Base-by-base conservation (phyloP, 2,113 vertebrate genomes). In the Syrrhaptes paradoxus region DNA sequence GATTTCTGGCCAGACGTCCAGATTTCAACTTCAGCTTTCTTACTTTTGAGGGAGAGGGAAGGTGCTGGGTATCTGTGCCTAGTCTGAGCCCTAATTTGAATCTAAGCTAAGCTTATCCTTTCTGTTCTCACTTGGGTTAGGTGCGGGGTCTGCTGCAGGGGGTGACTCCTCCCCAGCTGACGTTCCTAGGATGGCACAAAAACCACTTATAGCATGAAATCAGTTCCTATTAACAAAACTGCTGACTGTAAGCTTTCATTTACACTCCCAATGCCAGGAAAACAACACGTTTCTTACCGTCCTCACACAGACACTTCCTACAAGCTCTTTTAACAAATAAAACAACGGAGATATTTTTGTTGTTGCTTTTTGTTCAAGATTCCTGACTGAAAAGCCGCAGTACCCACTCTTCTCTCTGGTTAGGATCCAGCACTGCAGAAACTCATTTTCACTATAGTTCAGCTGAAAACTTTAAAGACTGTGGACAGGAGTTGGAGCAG, bases 401-500 rank as follows among this genome's bases (percentile, higher is more conserved):
- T 94, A 74, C 71, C 89, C 73, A 18, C 85, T 86, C 45, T 91
- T 82, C 58, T 91, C 51, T 78, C 95, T 97, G 93, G 90, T 96
- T 95, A 70, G 85, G 89, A 95, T 96, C 95, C 92, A 97, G 91
- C 96, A 95, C 96, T 96, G 94, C 87, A 97, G 96, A 94, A 97
- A 93, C 90, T 94, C 25, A 93, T 95, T 97, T 97, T 96, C 91
- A 83, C 68, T 87, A 9, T 26, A 94, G 92, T 97, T 96, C 93
- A 91, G 92, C 94, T 90, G 89, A 97, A 96, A 97, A 97, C 94
- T 97, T 97, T 94, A 89, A 95, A 97, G 93, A 89, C 95, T 93
- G 85, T 80, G 0, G 93, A 85, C 85, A 92, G 89, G 92, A 97
- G 85, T 48, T 96, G 96, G 91, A 97, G 94, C 89, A 86, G 96